A percentile compares a stretch with the other conserved stretches of the same genome.
Evolutionary conservation across 2,113 vertebrate species (phyloP).

Genomic region (Varanus salvator): DNA sequence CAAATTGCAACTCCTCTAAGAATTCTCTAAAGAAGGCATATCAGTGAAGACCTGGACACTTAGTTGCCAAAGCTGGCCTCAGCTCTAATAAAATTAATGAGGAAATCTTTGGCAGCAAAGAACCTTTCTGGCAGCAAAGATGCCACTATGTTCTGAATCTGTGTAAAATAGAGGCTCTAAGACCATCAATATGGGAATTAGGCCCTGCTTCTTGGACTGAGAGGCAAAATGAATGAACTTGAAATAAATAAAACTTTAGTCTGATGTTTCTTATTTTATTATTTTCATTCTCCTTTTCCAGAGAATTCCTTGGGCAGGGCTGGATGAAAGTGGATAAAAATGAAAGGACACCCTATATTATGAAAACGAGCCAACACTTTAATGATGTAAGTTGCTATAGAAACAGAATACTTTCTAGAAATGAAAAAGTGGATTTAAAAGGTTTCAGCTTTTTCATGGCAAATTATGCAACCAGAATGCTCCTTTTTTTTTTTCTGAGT

Average conservation of each 20-base stretch:
- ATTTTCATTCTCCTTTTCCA: conserved; percentile 59
- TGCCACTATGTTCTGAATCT: neutral
- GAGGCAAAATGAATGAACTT: neutral
- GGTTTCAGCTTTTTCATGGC: neutral
- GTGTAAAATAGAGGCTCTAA: neutral
- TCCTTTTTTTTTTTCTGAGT: neutral
- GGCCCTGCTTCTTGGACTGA: neutral
- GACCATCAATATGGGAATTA: neutral
- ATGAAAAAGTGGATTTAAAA: conserved; percentile 3
- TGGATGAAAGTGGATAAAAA: conserved; percentile 99
- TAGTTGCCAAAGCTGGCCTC: neutral
- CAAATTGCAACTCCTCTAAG: neutral
- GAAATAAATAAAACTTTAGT: neutral
- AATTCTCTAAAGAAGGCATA: neutral
- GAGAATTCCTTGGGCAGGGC: conserved; percentile 97
- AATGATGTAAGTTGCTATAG: conserved; percentile 86
- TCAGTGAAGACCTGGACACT: neutral
- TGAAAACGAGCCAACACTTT: conserved; percentile 98
- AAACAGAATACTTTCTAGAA: conserved; percentile 23
- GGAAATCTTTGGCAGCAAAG: neutral
- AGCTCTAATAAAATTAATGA: neutral
- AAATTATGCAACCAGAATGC: conserved; percentile 1
- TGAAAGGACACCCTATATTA: conserved; percentile 93
- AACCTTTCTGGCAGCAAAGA: neutral
- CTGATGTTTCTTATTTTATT: conserved; percentile 10